A percentile compares a stretch with the other conserved stretches of the same genome.
Evolutionary conservation across 1,140 invertebrate genomes (phyloP).

Genomic region (Bathynomus jamesi): DNA sequence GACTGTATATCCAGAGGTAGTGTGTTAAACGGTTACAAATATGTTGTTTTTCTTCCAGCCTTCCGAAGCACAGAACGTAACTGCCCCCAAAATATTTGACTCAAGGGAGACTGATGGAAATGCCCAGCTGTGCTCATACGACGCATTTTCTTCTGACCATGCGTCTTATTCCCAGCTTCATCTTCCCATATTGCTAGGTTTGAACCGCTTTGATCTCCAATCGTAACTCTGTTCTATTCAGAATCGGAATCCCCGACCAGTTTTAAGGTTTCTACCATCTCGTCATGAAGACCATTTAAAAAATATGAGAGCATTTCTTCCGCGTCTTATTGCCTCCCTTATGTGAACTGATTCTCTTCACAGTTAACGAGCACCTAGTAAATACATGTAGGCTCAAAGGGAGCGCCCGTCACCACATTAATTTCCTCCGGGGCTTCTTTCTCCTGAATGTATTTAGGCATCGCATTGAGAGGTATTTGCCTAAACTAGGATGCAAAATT

Average conservation of each 20-base stretch:
- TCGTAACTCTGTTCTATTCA: slow-evolving; percentile 10
- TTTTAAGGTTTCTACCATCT: slow-evolving; percentile 43
- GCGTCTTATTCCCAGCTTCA: slow-evolving; percentile 18
- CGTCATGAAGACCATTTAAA: slow-evolving; percentile 81
- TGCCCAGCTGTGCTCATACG: slow-evolving; percentile 63
- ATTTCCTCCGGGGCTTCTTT: slow-evolving; percentile 3
- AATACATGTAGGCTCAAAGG: slow-evolving; percentile 30
- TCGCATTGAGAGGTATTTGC: slow-evolving; percentile 34
- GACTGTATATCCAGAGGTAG: slow-evolving; percentile 90
- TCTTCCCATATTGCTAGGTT: slow-evolving; percentile 18
- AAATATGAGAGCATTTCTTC: slow-evolving; percentile 33
- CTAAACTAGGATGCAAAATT: slow-evolving; percentile 47
- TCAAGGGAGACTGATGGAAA: slow-evolving; percentile 75
- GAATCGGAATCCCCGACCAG: slow-evolving; percentile 5
- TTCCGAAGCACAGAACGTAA: slow-evolving; percentile 73
- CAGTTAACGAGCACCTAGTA: slow-evolving; percentile 25
- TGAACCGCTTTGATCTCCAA: slow-evolving; percentile 13
- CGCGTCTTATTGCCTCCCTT: slow-evolving; percentile 31
- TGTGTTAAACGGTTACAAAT: slow-evolving; percentile 86
- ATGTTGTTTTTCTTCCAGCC: slow-evolving; percentile 58
- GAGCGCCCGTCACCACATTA: slow-evolving; percentile 21
- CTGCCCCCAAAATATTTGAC: slow-evolving; percentile 87
- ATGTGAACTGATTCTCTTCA: slow-evolving; percentile 23
- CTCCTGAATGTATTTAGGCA: slow-evolving; percentile 22
- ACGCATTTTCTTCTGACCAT: neutral